A percentile compares a stretch with the other conserved stretches of the same genome.
These are phyloP conservation scores for Sturnira hondurensis DNA, from an alignment of 2,113 vertebrate species.

Conservation along the genomic window DNA sequence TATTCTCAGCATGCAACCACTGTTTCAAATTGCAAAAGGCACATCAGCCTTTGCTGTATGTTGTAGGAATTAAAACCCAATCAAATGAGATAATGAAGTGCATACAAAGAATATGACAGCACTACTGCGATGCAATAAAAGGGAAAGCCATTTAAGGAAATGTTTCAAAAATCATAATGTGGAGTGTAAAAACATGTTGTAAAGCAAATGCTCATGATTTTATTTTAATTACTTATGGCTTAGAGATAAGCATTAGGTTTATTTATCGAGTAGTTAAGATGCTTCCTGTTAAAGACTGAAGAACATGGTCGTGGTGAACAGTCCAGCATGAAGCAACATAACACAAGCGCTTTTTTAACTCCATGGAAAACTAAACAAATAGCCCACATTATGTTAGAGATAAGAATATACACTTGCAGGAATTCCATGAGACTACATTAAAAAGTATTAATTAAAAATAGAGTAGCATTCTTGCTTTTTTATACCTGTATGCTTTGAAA, in stretches of 20 bases:
- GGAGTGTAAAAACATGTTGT: conserved; percentile 56
- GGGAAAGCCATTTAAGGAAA: conserved; percentile 70
- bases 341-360: background rate
- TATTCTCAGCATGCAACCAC: conserved; percentile 76
- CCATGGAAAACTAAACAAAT: background rate
- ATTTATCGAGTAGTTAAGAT: conserved; percentile 60
- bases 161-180: conserved; percentile 75
- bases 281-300: conserved; percentile 16
- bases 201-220: conserved; percentile 74
- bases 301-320: background rate
- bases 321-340: background rate
- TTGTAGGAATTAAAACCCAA: conserved; percentile 81
- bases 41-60: conserved; percentile 69
- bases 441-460: background rate
- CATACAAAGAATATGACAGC: conserved; percentile 71
- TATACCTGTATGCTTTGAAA: background rate
- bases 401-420: background rate
- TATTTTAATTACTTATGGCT: conserved; percentile 76
- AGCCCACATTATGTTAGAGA: background rate
- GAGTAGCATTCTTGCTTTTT: background rate
- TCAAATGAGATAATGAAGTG: conserved; percentile 82
- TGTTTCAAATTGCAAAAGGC: conserved; percentile 77
- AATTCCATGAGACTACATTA: background rate
- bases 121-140: conserved; percentile 75
- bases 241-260: conserved; percentile 74